These are phyloP conservation scores for Myanophis thanlyinensis DNA, from an alignment of 2,113 vertebrate species.

Conservation along the genomic window DNA sequence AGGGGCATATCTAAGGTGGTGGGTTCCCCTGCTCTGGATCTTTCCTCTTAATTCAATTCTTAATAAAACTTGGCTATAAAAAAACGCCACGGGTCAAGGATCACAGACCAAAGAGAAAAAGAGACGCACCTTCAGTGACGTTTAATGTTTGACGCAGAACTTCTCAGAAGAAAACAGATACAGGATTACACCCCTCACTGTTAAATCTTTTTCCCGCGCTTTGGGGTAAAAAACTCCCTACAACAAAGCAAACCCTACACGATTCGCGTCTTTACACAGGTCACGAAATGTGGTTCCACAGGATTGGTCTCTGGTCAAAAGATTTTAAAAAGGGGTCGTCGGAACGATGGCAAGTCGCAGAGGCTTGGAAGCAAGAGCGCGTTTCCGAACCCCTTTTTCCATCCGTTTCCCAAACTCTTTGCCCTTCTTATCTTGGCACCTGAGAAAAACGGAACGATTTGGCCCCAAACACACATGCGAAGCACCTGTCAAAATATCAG, in stretches of 20 bases:
- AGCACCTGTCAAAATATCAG: neutral
- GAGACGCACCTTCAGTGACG: neutral
- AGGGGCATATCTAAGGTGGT: neutral
- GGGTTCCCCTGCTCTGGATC: neutral
- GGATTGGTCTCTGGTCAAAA: neutral
- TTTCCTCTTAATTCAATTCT: neutral
- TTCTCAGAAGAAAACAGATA: neutral
- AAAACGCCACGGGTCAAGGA: accelerated
- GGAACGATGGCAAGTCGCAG: neutral
- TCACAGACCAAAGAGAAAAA: neutral
- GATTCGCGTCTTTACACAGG: neutral
- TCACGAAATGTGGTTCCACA: conserved; percentile 9
- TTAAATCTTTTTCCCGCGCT: conserved; percentile 31
- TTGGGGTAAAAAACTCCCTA: neutral
- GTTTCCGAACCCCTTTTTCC: neutral
- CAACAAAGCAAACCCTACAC: neutral
- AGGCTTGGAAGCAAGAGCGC: neutral
- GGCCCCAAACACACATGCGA: conserved; percentile 8
- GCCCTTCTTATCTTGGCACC: conserved; percentile 2
- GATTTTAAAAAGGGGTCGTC: neutral
- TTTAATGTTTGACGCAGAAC: neutral
- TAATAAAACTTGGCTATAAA: neutral
- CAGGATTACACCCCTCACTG: neutral
- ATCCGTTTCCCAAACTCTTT: neutral
- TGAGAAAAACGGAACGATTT: conserved; percentile 16